phyloP scores from a whole-genome alignment of 2,113 vertebrate genomes.

The Azemiops feae region DNA sequence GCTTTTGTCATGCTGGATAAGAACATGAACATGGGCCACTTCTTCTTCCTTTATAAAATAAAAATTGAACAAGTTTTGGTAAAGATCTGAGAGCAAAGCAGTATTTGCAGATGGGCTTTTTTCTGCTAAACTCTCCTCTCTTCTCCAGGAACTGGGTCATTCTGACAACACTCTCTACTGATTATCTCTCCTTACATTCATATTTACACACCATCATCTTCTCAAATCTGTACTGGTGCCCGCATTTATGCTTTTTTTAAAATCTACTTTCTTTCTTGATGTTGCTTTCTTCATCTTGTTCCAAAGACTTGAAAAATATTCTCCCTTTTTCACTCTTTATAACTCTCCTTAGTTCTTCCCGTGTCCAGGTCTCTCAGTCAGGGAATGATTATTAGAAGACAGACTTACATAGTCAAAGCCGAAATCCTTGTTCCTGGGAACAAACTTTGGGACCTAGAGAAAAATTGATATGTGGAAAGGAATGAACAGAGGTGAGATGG shows the following conservation, averaged over 20 bases:
- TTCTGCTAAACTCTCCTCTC: not conserved
- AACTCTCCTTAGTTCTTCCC: too few relatives aligned
- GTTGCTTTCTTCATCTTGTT: too few relatives aligned
- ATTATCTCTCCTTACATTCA: not conserved
- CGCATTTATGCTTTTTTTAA: slow-evolving; percentile 3
- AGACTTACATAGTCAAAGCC: too few relatives aligned
- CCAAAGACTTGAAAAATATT: not conserved
- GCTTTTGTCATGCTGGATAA: slow-evolving; percentile 25
- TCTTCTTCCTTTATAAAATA: slow-evolving; percentile 15
- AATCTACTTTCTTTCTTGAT: not conserved
- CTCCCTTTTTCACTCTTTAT: too few relatives aligned
- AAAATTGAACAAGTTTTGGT: not conserved
- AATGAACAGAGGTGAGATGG: too few relatives aligned
- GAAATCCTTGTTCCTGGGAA: too few relatives aligned
- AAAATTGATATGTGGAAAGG: too few relatives aligned
- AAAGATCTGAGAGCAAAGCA: not conserved
- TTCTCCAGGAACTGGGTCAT: not conserved
- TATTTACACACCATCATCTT: not conserved
- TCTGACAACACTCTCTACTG: not conserved
- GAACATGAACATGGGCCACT: slow-evolving; percentile 35
- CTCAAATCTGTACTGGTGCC: not conserved
- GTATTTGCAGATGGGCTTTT: not conserved
- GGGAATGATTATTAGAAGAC: too few relatives aligned
- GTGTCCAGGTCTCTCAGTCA: too few relatives aligned
- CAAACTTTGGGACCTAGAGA: too few relatives aligned